Evolutionary conservation across 1,140 invertebrate genomes (phyloP).

Genomic region (Drosophila guanche): DNA sequence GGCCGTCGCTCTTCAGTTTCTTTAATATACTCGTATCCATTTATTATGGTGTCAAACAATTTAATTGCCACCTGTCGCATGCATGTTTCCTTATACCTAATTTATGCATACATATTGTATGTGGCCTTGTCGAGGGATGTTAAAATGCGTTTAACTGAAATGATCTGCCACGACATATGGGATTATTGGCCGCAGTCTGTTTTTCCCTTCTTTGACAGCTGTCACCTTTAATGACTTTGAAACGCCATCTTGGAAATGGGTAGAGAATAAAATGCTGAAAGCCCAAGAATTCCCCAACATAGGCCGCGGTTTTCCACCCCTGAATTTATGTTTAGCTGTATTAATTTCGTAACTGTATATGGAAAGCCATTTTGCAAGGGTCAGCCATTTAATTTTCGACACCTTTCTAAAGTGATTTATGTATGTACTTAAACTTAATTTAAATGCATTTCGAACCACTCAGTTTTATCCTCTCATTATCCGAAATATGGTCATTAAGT

Average conservation of each 20-base stretch:
- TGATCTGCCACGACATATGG: slow-evolving; percentile 27
- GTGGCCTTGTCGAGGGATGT: slow-evolving; percentile 22
- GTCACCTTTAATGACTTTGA: slow-evolving; percentile 34
- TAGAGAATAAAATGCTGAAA: neutral
- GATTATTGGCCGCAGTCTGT: slow-evolving; percentile 1
- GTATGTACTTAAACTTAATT: slow-evolving; percentile 10
- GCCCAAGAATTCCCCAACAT: neutral
- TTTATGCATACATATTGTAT: slow-evolving; percentile 6
- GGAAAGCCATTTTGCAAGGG: neutral
- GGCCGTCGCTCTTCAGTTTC: slow-evolving; percentile 47
- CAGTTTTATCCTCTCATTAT: slow-evolving; percentile 4
- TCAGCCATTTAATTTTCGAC: slow-evolving; percentile 15
- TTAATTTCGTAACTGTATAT: no score
- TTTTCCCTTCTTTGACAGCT: slow-evolving; percentile 17
- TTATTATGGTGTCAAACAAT: slow-evolving; percentile 64
- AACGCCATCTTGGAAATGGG: slow-evolving; percentile 25
- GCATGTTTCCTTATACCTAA: slow-evolving; percentile 21
- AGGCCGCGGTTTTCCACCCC: no score
- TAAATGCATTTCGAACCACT: slow-evolving; percentile 2
- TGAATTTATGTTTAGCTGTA: no score
- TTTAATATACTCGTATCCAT: slow-evolving; percentile 17
- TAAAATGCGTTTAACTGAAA: slow-evolving; percentile 32
- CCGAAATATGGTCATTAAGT: slow-evolving; percentile 27
- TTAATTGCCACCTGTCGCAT: slow-evolving; percentile 64
- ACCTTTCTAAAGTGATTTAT: slow-evolving; percentile 15